Evolutionary conservation across 53 echinoderm and acorn worm genomes (phyloP).

Genomic region (Actinopyga echinites): DNA sequence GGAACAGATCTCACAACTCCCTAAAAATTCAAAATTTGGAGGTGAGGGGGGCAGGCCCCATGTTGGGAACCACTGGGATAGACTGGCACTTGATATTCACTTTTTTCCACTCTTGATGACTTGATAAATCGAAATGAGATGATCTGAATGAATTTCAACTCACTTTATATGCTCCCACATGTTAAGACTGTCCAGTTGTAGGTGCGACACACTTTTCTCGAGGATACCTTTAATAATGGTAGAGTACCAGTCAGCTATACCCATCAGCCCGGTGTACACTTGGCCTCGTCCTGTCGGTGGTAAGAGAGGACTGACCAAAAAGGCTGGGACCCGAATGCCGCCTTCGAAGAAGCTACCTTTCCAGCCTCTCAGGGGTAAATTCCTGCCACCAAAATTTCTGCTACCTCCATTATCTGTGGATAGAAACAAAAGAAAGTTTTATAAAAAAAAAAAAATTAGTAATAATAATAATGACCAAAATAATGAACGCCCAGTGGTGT

Average conservation of each 20-base stretch:
- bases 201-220: neutral
- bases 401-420: constrained; percentile 47
- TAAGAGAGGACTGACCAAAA: constrained; percentile 31
- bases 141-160: neutral
- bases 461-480: neutral
- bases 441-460: neutral
- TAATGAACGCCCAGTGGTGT: no score
- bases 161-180: constrained; percentile 40
- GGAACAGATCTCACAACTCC: no score
- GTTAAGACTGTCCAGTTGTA: constrained; percentile 24
- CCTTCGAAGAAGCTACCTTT: constrained; percentile 43
- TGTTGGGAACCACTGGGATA: no score
- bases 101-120: no score
- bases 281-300: constrained; percentile 1
- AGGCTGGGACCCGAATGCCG: constrained; percentile 24
- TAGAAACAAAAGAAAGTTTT: neutral
- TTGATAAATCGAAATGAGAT: no score
- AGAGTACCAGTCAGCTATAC: constrained; percentile 40
- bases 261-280: constrained; percentile 32
- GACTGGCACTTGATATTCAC: no score
- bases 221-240: constrained; percentile 34
- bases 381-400: neutral
- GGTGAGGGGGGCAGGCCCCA: no score
- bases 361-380: constrained; percentile 29
- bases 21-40: no score